A percentile compares a stretch with the other conserved stretches of the same genome.
Conservation (phyloP, 2,888 invertebrate genomes). For the Callyntrura sp. region DNA sequence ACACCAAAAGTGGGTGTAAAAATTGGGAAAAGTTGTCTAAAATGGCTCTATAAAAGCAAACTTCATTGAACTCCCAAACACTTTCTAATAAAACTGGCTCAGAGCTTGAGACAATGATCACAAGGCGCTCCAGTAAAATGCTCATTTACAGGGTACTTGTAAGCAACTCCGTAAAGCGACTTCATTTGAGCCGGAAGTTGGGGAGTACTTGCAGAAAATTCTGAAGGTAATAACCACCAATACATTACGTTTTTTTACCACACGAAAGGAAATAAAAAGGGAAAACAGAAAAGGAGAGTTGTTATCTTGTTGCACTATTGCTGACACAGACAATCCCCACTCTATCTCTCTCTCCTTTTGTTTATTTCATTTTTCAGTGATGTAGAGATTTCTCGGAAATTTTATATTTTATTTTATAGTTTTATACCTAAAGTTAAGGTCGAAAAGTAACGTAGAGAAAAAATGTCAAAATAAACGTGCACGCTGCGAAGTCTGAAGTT, state of each 20-base stretch:
- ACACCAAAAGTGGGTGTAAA: slow-evolving; percentile 8
- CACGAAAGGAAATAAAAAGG: neutral
- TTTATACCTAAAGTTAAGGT: neutral
- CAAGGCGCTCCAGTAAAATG: neutral
- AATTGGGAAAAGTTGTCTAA: slow-evolving; percentile 11
- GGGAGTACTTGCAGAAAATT: neutral
- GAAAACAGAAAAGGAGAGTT: neutral
- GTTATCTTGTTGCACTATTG: slow-evolving; percentile 1
- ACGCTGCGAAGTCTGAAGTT: neutral
- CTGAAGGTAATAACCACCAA: slow-evolving; percentile 17
- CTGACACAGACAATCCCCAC: slow-evolving; percentile 14
- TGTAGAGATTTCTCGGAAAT: neutral
- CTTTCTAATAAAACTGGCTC: neutral
- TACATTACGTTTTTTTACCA: neutral
- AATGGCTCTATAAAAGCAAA: slow-evolving; percentile 30
- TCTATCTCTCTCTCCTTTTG: neutral
- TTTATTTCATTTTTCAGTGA: neutral
- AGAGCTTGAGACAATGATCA: slow-evolving; percentile 21
- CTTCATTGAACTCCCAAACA: slow-evolving; percentile 14
- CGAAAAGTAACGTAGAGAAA: neutral
- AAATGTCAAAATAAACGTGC: neutral
- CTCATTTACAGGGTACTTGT: neutral
- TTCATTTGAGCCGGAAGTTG: too few species aligned
- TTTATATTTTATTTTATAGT: neutral
- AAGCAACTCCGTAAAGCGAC: too few species aligned